These are phyloP conservation scores for Drosophila emarginata DNA, from an alignment of 2,888 invertebrate genomes.

Conservation along the genomic window DNA sequence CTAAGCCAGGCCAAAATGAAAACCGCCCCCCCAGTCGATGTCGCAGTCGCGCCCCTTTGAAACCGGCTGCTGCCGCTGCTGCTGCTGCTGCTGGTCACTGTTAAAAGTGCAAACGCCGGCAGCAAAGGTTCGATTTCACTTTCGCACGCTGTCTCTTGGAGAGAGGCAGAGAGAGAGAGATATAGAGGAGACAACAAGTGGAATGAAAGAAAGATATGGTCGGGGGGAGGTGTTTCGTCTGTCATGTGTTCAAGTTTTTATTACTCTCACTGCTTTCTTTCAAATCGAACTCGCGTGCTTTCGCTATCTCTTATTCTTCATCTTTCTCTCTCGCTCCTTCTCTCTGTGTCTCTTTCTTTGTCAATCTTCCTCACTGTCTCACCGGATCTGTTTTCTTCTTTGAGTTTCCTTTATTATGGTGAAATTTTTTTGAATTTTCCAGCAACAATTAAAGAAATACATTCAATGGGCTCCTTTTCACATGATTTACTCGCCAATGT, in stretches of 20 bases:
- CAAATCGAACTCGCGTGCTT: constrained; percentile 38
- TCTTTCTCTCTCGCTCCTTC: background rate
- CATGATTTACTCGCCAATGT: background rate
- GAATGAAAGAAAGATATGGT: constrained; percentile 23
- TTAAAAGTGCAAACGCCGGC: constrained; percentile 71
- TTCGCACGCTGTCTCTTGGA: constrained; percentile 71
- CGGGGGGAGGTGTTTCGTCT: constrained; percentile 10
- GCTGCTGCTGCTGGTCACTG: constrained; percentile 47
- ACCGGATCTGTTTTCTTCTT: constrained; percentile 28
- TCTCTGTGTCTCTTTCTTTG: background rate
- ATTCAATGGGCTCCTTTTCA: background rate
- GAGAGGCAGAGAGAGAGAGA: constrained; percentile 4
- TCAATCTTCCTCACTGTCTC: constrained; percentile 9
- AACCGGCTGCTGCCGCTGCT: constrained; percentile 49
- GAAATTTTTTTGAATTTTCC: constrained; percentile 5
- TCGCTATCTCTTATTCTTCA: constrained; percentile 17
- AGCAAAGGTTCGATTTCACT: constrained; percentile 78
- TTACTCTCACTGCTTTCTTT: constrained; percentile 71
- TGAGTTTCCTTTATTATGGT: background rate
- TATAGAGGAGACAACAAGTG: constrained; percentile 12
- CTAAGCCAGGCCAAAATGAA: constrained; percentile 23
- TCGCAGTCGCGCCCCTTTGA: constrained; percentile 51
- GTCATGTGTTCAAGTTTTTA: constrained; percentile 58
- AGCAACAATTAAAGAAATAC: background rate
- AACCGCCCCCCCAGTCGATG: constrained; percentile 32